Evolutionary conservation across 2,888 invertebrate genomes (phyloP), one percentile per base, ranked within the genome.

Genomic region (Leucania comma): DNA sequence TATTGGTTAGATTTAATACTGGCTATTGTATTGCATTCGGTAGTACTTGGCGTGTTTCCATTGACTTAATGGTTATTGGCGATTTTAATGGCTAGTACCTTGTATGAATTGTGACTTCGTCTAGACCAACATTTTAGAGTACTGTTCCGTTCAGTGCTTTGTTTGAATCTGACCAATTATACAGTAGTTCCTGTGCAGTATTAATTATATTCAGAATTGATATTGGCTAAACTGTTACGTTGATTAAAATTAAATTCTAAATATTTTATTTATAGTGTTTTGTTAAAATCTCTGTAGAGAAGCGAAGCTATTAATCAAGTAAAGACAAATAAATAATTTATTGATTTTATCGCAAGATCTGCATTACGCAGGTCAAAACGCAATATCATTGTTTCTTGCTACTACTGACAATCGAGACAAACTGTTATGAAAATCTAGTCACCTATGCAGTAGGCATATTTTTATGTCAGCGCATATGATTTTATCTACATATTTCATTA

Each of bases 1-100:
- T 89, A 89, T 89, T 87, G 83, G 82, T 76, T 78, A 83, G 83
- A 87, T 88, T 88, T 88, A 88, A 88, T 88, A 85, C 82, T 69
- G 72, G 85, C 86, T 85, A 88, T 89, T 89, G 87, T 87, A 85
- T 72, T 81, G 83, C 84, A 81, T 79, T 84, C 73, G 72, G 80
- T 80, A 81, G 78, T 79, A 75, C 74, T 84, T 81, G 80, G 78
- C 72, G 38, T 66, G 85, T 83, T 84, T 87, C 87, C 85, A 86
- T 71, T 85, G 80, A 67, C 53, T 78, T 73, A 73, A 76, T 80
- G 73, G 69, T 76, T 75, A 71, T 76, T 80, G 76, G 72, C 67
- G 35, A 75, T 78, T 77, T 82, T 77, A 69, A 74, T 75, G 67
- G 78, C 57, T 54, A 42, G 58, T 72, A 80, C 71, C 75, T 75